Base-by-base conservation (phyloP, 1,140 invertebrate genomes). In the Drosophila subpulchrella region DNA sequence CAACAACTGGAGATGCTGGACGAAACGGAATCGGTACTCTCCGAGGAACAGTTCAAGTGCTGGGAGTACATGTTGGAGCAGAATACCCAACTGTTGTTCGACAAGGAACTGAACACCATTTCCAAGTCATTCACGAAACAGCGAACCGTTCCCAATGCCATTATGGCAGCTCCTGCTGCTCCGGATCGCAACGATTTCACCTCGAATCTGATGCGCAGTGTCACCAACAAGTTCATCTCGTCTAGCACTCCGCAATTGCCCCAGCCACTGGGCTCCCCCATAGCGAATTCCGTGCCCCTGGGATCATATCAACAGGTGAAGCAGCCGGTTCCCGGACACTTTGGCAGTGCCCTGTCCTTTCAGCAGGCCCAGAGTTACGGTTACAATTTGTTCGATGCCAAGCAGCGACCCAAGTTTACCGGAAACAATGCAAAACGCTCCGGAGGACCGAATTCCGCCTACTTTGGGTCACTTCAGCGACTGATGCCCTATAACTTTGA, bases 11-110 rank as follows among this genome's bases (percentile, higher is more conserved):
- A 95, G 94, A 79, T 94, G 94, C 54, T 91, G 48, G 94, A 95
- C 58, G 94, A 95, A 93, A 96, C 91, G 66, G 95, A 93, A 93
- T 95, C 83, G 47, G 94, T 84, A 75, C 91, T 91, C 83, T 96
- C 96, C 5, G 97, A 97, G 76, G 97, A 98, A 86, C 97, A 97
- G 88, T 97, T 97, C 82, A 96, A 97, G 75, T 97, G 97, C 81
- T 98, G 97, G 97, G 97, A 98, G 78, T 98, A 97, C 81, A 97
- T 98, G 96, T 91, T 98, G 17, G 97, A 97, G 84, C 96, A 97
- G 92, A 98, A 98, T 81, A 97, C 97, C 0, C 97, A 97, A 83
- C 92, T 97, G 67, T 81, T 98, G 0, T 98, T 97, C 75, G 96
- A 97, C 92, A 97, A 97, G 85, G 97, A 97, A 92, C 91, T 97